phyloP scores from a whole-genome alignment of 2,888 invertebrate species.

The Drosophila fungiperda region DNA sequence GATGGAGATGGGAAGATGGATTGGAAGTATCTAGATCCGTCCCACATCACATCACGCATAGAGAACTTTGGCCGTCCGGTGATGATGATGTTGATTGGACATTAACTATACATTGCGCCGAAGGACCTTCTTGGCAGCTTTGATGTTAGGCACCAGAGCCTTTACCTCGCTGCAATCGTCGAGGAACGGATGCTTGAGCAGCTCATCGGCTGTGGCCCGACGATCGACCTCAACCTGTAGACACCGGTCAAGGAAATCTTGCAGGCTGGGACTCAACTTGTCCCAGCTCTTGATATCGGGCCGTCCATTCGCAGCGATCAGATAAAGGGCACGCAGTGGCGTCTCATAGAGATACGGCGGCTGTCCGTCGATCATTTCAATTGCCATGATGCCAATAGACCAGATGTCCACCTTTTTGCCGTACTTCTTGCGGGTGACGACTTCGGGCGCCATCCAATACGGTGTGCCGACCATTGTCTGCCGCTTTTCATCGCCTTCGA shows the following conservation, averaged over 20 bases:
- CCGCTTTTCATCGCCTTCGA: slow-evolving; percentile 96
- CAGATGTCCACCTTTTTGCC: slow-evolving; percentile 97
- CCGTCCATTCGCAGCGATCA: slow-evolving; percentile 97
- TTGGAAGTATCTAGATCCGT: not conserved
- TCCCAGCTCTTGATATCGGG: slow-evolving; percentile 95
- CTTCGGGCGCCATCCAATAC: slow-evolving; percentile 99
- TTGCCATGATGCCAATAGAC: slow-evolving; percentile 99
- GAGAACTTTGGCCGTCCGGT: slow-evolving; percentile 72
- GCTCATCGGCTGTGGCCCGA: slow-evolving; percentile 93
- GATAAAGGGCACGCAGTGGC: slow-evolving; percentile 95
- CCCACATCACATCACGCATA: slow-evolving; percentile 66
- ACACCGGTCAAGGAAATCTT: slow-evolving; percentile 94
- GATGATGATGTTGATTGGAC: slow-evolving; percentile 70
- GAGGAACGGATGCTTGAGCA: slow-evolving; percentile 95
- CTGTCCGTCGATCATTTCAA: slow-evolving; percentile 97
- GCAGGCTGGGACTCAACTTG: slow-evolving; percentile 90
- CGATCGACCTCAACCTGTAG: slow-evolving; percentile 95
- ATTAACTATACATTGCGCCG: slow-evolving; percentile 82
- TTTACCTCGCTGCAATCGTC: slow-evolving; percentile 93
- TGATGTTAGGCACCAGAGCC: slow-evolving; percentile 94
- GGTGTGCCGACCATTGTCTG: slow-evolving; percentile 99
- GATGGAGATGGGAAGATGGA: slow-evolving; percentile 2
- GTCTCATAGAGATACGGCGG: slow-evolving; percentile 98
- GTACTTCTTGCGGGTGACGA: slow-evolving; percentile 96
- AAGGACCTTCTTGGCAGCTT: slow-evolving; percentile 94